phyloP scores from a whole-genome alignment of 2,113 vertebrate species.

The Heteronetta atricapilla region DNA sequence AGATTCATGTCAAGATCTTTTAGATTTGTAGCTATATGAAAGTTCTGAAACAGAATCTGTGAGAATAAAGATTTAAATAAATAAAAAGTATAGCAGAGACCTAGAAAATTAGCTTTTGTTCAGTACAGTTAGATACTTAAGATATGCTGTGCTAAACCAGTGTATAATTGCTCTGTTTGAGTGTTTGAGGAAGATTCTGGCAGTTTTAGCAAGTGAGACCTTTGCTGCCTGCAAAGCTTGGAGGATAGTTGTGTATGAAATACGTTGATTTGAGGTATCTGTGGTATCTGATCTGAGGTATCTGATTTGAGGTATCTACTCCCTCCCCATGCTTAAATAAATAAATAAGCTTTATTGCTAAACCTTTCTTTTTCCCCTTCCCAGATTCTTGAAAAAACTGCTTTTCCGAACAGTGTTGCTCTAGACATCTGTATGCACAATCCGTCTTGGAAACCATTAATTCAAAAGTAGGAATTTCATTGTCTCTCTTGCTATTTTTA shows the following conservation, averaged over 20 bases:
- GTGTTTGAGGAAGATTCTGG: background rate
- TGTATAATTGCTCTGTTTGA: background rate
- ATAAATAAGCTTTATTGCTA: background rate
- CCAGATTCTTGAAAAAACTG: slow-evolving; percentile 92
- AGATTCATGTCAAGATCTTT: background rate
- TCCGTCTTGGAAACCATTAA: slow-evolving; percentile 87
- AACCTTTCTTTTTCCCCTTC: slow-evolving; percentile 38
- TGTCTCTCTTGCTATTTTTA: slow-evolving; percentile 17
- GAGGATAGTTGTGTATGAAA: background rate
- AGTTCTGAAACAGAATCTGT: background rate
- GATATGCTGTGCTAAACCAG: background rate
- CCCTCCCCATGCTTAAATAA: background rate
- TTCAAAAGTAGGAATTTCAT: slow-evolving; percentile 85
- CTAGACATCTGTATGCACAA: slow-evolving; percentile 82
- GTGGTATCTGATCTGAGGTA: background rate
- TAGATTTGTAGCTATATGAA: background rate
- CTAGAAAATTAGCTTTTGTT: background rate
- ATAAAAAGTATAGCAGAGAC: background rate
- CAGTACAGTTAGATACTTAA: background rate
- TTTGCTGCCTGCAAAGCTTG: background rate
- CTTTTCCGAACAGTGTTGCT: slow-evolving; percentile 83
- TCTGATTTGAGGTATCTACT: background rate
- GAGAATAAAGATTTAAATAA: background rate
- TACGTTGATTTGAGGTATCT: background rate
- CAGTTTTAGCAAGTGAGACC: background rate